phyloP scores from a whole-genome alignment of 2,113 vertebrate species.

The Passer montanus region DNA sequence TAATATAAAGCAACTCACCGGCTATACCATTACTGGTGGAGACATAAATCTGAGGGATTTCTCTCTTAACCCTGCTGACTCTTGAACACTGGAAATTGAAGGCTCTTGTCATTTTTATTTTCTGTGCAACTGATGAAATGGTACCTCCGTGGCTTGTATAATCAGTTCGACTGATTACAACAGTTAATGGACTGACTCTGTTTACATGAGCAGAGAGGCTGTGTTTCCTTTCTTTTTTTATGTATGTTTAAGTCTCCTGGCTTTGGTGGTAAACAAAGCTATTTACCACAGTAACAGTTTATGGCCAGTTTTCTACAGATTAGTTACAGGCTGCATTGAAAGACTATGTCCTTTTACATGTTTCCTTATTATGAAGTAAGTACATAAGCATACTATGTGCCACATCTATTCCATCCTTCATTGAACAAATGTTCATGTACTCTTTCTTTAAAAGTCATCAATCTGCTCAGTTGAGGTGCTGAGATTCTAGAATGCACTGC shows the following conservation, averaged over 20 bases:
- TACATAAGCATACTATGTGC: background rate
- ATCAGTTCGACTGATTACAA: slow-evolving; percentile 20
- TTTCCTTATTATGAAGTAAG: background rate
- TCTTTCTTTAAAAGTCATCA: background rate
- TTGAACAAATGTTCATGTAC: background rate
- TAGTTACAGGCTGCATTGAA: background rate
- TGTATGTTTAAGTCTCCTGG: background rate
- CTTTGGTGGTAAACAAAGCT: background rate
- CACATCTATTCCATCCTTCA: background rate
- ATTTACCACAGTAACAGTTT: background rate
- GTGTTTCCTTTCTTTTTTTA: background rate
- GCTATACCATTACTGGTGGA: background rate
- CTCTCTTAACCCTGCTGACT: background rate
- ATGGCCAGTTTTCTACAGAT: background rate
- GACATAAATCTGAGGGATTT: slow-evolving; percentile 13
- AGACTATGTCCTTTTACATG: background rate
- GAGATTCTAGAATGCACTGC: background rate
- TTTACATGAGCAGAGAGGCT: slow-evolving; percentile 22
- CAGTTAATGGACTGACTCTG: slow-evolving; percentile 4
- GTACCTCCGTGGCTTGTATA: background rate
- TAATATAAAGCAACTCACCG: background rate
- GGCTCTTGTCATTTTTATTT: slow-evolving; percentile 38
- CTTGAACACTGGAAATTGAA: background rate
- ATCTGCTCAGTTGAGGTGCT: background rate
- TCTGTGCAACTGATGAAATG: background rate